Percentiles rank a stretch among this genome's conserved stretches.
phyloP scores from a whole-genome alignment of 2,113 vertebrate genomes.

The Calidris pygmaea region DNA sequence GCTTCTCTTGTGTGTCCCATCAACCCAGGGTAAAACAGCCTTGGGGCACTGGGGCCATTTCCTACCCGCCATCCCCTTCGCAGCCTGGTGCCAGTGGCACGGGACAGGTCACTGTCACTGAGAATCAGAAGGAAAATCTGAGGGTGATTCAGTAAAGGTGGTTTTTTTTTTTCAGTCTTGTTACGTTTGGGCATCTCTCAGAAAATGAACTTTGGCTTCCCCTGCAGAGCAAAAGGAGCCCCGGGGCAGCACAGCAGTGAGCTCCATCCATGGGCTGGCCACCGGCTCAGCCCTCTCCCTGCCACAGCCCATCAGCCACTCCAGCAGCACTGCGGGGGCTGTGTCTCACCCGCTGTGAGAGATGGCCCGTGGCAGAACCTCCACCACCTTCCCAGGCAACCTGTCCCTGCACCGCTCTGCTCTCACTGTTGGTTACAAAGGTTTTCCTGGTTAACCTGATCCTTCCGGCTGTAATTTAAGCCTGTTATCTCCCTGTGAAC shows the following conservation, averaged over 20 bases:
- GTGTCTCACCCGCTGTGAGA: not conserved
- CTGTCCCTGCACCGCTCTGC: not conserved
- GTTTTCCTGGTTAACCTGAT: not conserved
- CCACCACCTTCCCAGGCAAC: not conserved
- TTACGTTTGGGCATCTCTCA: not conserved
- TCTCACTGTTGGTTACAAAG: not conserved
- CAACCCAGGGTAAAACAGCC: not conserved
- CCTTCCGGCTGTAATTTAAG: constrained; percentile 3
- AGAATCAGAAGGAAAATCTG: not conserved
- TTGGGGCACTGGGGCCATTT: fast-evolving
- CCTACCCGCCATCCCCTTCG: not conserved
- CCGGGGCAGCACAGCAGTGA: fast-evolving
- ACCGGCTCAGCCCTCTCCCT: not conserved
- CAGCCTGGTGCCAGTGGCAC: fast-evolving
- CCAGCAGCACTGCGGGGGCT: fast-evolving
- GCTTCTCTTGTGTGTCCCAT: not conserved
- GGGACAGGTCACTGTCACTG: fast-evolving
- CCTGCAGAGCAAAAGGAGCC: not conserved
- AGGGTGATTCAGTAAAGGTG: not conserved
- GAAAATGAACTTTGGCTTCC: not conserved
- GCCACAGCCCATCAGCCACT: not conserved
- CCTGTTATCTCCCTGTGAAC: not conserved
- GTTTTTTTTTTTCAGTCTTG: not conserved
- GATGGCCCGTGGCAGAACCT: not conserved
- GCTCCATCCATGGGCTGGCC: not conserved